A percentile compares a stretch with the other conserved stretches of the same genome.
These are phyloP conservation scores for Felis catus DNA, from an alignment of 2,113 vertebrate species.

Conservation along the genomic window DNA sequence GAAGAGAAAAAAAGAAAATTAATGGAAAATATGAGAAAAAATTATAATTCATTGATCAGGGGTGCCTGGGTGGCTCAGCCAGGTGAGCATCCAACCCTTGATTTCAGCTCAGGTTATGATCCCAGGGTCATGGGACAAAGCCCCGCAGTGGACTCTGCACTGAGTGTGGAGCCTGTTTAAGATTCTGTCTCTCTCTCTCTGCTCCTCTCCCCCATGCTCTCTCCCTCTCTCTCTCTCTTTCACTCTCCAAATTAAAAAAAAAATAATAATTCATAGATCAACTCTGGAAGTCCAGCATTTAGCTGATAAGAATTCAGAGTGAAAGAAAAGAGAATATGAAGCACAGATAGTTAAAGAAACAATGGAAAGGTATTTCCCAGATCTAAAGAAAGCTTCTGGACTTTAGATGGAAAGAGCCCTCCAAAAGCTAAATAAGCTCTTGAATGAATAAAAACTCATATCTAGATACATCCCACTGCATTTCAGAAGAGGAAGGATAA, in stretches of 20 bases:
- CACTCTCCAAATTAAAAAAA: not conserved
- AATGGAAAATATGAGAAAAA: not conserved
- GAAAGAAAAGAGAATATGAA: not conserved
- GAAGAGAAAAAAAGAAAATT: not conserved
- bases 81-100: too few relatives aligned
- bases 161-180: too few relatives aligned
- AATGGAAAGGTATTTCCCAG: not conserved
- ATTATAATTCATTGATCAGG: not conserved
- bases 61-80: too few relatives aligned
- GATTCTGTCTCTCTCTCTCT: too few relatives aligned
- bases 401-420: not conserved
- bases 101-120: too few relatives aligned
- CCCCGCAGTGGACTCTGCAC: too few relatives aligned
- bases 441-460: not conserved
- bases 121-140: too few relatives aligned
- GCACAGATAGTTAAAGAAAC: not conserved
- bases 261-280: not conserved
- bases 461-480: not conserved
- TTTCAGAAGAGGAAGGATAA: not conserved
- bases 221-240: too few relatives aligned
- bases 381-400: not conserved
- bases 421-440: not conserved
- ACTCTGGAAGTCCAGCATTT: not conserved
- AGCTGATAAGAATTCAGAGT: not conserved
- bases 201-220: too few relatives aligned